Evolutionary conservation across 2,888 invertebrate genomes (phyloP), one percentile per base, ranked within the genome.

Genomic region (Abscondita cerata): DNA sequence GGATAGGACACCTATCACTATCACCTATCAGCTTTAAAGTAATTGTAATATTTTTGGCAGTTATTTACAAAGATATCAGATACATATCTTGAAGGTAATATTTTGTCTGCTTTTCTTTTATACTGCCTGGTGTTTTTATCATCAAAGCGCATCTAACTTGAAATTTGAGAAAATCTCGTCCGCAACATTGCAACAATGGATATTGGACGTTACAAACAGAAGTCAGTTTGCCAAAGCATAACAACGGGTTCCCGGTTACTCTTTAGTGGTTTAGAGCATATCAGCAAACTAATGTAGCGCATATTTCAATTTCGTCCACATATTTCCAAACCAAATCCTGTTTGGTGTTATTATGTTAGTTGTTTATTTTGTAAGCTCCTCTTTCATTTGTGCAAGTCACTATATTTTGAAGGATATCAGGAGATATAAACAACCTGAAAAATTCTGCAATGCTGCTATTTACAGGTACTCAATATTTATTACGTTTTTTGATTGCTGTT

Each of bases 91-190:
- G 11, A 6, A 11, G 36, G 13, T 36, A 11, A 4, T 11, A 11
- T 52, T 52, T 52, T 31, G 36, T 52, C 16, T 19, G 19, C 38
- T 52, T 52, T 16, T 52, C 25, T 47, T 60, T 51, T 44, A 44
- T 50, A 48, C 55, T 50, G 50, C 2, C 36, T 11, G n/a, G 36
- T 36, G 13, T 36, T 12, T 11, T 12, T 36, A 36, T 36, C 13
- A 9, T 36, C 36, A 36, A 36, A 36, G n/a, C 36, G 36, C 36
- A 36, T 36, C 11, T 12, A 36, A 36, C 36, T 36, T 12, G 36
- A 36, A 11, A 36, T 2, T 5, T 36, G 11, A 36, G 36, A 36
- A 33, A 33, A 36, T 11, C 36, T 11, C 3, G 13, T 36, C 2
- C 36, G 11, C 11, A 11, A 3, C 11, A 36, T 36, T 36, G 36